Conservation (phyloP, 2,797 vertebrate species). For the Pteropus rufus region DNA sequence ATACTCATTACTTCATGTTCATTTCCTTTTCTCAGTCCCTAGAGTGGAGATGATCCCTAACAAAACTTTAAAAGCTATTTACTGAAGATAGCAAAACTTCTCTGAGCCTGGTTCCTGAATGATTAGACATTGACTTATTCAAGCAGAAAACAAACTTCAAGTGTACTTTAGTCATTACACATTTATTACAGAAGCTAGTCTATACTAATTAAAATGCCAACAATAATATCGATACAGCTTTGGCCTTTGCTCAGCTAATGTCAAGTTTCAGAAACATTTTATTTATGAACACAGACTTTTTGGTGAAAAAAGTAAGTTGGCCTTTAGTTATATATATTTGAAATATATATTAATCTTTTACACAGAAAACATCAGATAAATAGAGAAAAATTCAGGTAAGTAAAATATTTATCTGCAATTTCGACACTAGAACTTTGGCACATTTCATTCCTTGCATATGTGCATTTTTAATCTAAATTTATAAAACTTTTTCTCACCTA, state of each 20-base stretch:
- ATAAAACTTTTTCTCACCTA: background rate
- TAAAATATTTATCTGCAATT: background rate
- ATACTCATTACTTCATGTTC: fast-evolving
- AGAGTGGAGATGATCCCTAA: background rate
- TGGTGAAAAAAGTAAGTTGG: background rate
- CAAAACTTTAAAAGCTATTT: background rate
- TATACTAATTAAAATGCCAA: background rate
- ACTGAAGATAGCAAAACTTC: background rate
- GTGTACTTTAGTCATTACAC: background rate
- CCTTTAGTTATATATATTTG: background rate
- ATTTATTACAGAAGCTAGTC: background rate
- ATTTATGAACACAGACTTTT: background rate
- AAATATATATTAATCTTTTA: background rate
- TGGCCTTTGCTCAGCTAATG: background rate
- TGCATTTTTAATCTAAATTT: background rate
- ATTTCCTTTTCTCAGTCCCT: background rate
- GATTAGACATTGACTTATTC: background rate
- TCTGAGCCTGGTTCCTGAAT: background rate
- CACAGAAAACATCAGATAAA: background rate
- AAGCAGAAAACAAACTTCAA: background rate
- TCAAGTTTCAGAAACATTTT: background rate
- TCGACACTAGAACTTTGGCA: background rate
- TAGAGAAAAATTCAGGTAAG: background rate
- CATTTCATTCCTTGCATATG: background rate
- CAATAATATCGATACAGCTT: background rate